Conservation (phyloP, 2,888 invertebrate species). For the Notocelia uddmanniana region DNA sequence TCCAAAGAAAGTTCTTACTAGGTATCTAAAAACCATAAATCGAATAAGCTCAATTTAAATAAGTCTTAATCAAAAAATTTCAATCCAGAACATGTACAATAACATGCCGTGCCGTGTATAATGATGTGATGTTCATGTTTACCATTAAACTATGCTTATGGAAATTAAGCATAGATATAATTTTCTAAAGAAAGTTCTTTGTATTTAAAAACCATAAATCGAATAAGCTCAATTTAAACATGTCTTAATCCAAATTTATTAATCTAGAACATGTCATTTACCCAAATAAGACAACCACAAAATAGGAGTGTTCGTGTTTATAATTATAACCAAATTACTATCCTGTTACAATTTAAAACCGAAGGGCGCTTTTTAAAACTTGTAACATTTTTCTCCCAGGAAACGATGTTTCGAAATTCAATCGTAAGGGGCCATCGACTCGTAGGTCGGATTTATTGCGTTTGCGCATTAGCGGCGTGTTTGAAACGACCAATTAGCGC, state of each 20-base stretch:
- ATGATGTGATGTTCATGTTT: not conserved
- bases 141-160: not conserved
- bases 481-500: constrained; percentile 81
- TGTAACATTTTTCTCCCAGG: not conserved
- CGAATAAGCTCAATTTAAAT: no score
- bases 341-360: constrained; percentile 8
- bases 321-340: constrained; percentile 9
- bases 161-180: constrained; percentile 2
- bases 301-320: not conserved
- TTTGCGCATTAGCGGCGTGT: constrained; percentile 76
- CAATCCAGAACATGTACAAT: no score
- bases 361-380: not conserved
- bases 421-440: constrained; percentile 44
- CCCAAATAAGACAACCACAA: not conserved
- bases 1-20: not conserved
- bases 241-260: constrained; percentile 8
- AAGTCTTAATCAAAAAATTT: no score
- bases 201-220: constrained; percentile 6
- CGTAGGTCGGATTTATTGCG: constrained; percentile 65
- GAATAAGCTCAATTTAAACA: constrained; percentile 12
- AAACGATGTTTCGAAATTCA: constrained; percentile 17
- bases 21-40: no score
- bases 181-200: not conserved
- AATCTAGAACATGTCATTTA: no score
- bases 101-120: no score